These are phyloP conservation scores for Stichopus chloronotus DNA, from an alignment of 35 echinoderm and acorn worm genomes.

Conservation along the genomic window DNA sequence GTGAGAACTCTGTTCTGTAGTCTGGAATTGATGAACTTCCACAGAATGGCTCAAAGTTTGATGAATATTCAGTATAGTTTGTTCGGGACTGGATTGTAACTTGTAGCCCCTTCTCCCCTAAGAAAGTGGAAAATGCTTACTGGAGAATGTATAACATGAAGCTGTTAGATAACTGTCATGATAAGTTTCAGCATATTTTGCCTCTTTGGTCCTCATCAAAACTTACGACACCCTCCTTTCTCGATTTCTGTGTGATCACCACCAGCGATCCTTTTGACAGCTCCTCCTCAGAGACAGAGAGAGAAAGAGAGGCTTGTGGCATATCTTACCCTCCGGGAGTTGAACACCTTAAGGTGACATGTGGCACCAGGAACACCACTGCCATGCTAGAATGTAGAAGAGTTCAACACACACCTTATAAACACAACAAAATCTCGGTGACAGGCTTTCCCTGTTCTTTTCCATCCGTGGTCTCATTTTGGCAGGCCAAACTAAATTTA, in stretches of 20 bases:
- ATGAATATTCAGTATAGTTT: too few relatives aligned
- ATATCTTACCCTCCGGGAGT: neutral
- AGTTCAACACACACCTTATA: neutral
- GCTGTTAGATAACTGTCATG: neutral
- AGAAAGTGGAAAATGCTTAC: too few relatives aligned
- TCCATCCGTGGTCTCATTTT: neutral
- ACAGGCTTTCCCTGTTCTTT: neutral
- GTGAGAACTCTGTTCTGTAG: too few relatives aligned
- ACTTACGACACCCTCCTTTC: neutral
- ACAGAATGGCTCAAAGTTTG: too few relatives aligned
- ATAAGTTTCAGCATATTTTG: neutral
- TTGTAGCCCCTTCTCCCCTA: too few relatives aligned
- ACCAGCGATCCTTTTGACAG: neutral
- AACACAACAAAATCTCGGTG: neutral
- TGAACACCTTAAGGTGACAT: neutral
- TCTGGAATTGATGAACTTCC: too few relatives aligned
- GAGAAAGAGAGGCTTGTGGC: neutral
- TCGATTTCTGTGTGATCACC: neutral
- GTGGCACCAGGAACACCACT: neutral
- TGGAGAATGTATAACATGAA: too few relatives aligned
- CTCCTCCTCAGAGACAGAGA: neutral
- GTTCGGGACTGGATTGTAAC: too few relatives aligned
- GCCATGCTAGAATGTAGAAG: neutral
- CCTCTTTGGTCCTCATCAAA: neutral
- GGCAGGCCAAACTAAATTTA: constrained; percentile 2